Evolutionary conservation across 2,888 invertebrate genomes (phyloP), one percentile per base, ranked within the genome.

Genomic region (Tolmerus cingulatus): DNA sequence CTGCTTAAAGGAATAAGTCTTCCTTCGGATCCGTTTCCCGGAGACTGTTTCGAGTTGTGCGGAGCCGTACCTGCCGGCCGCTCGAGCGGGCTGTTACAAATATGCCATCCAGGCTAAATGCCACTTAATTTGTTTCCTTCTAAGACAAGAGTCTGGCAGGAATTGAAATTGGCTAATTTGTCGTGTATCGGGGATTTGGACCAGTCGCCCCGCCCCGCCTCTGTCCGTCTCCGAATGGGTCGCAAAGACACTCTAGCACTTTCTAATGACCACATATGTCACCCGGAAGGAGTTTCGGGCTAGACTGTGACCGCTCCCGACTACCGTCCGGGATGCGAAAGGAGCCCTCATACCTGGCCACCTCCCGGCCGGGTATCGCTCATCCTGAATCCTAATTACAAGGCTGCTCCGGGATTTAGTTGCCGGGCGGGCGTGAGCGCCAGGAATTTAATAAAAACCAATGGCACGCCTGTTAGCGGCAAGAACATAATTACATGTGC

Each of bases 361-460:
- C 30, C n/a, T 57, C 5, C 37, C 51, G 81, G 55, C 23, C 74
- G n/a, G 19, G 37, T 19, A 82, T 37, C 55, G 57, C 57, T 57
- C 66, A 82, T 74, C 46, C 85, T 30, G 66, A 78, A 51, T 86
- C 57, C 66, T 86, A 88, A 88, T 88, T 88, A 88, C 77, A 87
- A 74, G 8, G 57, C 43, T 51, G 51, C 55, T 86, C 27, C 74
- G 37, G 57, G 81, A 27, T 23, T 34, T 19, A 43, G 78, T 57
- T 57, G 34, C 51, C 37, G 12, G 37, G 57, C 23, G 27, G 66
- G 37, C n/a, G n/a, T 84, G 85, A 77, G 37, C 55, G 40, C 23
- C 81, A 88, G 87, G 88, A 88, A 88, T 88, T 88, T 88, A 88
- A 88, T 88, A 88, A 88, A 87, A 88, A 88, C 87, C 88, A 88